A percentile compares a stretch with the other conserved stretches of the same genome.
Conservation (phyloP, 2,113 vertebrate species). For the Orthochromis indermauri region DNA sequence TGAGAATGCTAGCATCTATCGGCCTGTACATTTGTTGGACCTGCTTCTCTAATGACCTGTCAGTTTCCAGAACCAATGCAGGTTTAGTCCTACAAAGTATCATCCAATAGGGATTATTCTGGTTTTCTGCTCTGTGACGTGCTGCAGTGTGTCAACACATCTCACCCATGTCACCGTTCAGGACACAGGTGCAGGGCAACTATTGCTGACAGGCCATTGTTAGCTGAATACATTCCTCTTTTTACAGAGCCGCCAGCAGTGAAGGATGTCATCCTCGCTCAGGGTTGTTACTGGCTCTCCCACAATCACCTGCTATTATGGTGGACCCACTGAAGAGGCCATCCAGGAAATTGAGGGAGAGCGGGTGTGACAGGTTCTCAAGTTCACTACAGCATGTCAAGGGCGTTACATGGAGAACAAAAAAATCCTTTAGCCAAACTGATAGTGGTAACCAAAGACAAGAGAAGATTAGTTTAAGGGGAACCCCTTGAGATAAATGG, state of each 20-base stretch:
- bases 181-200: background rate
- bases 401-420: constrained; percentile 8
- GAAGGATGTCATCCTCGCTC: constrained; percentile 35
- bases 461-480: background rate
- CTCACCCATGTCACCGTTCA: constrained; percentile 21
- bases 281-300: constrained; percentile 19
- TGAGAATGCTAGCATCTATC: background rate
- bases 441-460: background rate
- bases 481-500: background rate
- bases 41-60: constrained; percentile 1
- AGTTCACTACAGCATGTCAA: constrained; percentile 25
- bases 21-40: background rate
- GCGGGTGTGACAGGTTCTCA: constrained; percentile 31
- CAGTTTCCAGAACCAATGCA: background rate
- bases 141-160: constrained; percentile 6
- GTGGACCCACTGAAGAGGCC: constrained; percentile 9
- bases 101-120: background rate
- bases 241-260: background rate
- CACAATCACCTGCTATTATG: constrained; percentile 50
- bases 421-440: background rate
- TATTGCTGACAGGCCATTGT: constrained; percentile 44
- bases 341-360: constrained; percentile 32
- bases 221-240: constrained; percentile 18
- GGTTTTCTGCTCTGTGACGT: background rate
- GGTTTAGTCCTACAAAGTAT: background rate